Conservation (phyloP, 2,113 vertebrate species). For the Marmota flaviventris region DNA sequence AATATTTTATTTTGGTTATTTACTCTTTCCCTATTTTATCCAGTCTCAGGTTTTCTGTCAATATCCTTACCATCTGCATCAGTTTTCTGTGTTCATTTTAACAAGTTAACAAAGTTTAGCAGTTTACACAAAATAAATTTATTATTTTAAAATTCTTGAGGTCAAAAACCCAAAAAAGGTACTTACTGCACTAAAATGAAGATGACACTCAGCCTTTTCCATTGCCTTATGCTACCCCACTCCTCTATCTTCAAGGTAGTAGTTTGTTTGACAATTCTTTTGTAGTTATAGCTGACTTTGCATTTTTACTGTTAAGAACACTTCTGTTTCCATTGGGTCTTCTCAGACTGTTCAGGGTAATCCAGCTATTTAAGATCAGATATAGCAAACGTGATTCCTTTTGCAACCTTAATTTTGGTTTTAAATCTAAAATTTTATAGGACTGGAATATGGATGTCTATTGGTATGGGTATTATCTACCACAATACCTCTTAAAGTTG, state of each 20-base stretch:
- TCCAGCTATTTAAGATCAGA: background rate
- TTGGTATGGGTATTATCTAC: fast-evolving
- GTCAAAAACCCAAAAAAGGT: background rate
- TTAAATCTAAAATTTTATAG: background rate
- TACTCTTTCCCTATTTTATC: background rate
- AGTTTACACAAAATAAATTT: background rate
- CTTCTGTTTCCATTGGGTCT: background rate
- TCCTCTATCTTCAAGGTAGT: background rate
- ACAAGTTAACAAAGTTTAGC: background rate
- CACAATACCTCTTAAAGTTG: background rate
- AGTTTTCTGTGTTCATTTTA: background rate
- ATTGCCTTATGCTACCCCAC: too few species aligned
- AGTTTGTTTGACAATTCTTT: background rate
- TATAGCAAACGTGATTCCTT: background rate
- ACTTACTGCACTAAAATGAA: background rate
- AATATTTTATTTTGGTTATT: background rate
- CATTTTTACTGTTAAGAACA: background rate
- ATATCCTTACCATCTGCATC: background rate
- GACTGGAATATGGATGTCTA: background rate
- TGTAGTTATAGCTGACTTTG: background rate
- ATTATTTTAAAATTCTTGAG: background rate
- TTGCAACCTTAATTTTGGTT: background rate
- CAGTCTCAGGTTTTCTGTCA: background rate
- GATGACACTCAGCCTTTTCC: background rate
- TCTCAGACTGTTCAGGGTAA: background rate